Evolutionary conservation across 1,140 invertebrate species (phyloP), one percentile per base, ranked within the genome.

Genomic region (Branchinecta lynchi): DNA sequence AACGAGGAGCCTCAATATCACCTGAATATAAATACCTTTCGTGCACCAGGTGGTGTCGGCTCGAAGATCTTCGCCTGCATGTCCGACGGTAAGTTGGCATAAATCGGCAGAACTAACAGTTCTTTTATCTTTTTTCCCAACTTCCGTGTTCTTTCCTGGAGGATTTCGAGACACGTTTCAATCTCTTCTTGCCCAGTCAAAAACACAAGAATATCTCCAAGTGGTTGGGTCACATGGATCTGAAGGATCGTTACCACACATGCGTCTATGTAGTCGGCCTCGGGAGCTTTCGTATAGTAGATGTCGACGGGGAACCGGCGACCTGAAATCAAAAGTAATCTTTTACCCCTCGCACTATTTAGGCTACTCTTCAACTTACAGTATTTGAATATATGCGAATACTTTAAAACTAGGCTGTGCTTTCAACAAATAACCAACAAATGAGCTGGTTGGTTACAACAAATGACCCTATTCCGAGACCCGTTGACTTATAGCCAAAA

Each of bases 21-120:
- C n/a, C n/a, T n/a, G n/a, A n/a, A n/a, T n/a, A n/a, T 44, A 68
- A 69, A 45, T 70, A 80, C 86, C 80, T 86, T 99, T 74, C 96
- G 83, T 2, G 95, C 92, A 71, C 92, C 90, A 32, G 90, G 87
- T 65, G 95, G 96, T 12, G 96, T 97, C 0, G 93, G 92, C 75
- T 93, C 88, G 80, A 98, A 98, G 75, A 98, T 98, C 80, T 98
- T 98, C 5, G 92, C 89, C 81, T 99, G 97, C 87, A 98, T 92
- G 73, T 99, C 97, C 76, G 92, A 96, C 0, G 97, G 96, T 12
- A 99, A 82, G 82, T 98, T 98, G 7, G 96, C 92, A 81, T 99
- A 99, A 66, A 99, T 93, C 0, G 96, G 97, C 69, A 98, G 81
- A 74, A 99, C 90, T 10, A 98, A 79, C 0, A 99, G 79, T 80